Evolutionary conservation across 2,797 vertebrate genomes (phyloP).

Genomic region (Eupleurogrammus muticus): DNA sequence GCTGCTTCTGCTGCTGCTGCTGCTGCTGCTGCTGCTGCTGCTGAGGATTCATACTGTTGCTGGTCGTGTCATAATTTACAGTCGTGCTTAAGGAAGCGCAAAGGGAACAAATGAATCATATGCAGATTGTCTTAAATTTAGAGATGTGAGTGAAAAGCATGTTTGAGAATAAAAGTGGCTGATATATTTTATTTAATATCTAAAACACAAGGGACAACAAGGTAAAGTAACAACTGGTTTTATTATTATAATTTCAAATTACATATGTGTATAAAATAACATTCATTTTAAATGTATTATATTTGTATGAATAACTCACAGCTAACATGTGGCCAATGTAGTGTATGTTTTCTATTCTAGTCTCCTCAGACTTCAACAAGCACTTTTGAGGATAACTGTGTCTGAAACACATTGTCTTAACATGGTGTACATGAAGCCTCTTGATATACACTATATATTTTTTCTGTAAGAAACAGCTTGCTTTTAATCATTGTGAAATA

Average conservation of each 20-base stretch:
- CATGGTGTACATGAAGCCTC: conserved; percentile 68
- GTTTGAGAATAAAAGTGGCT: conserved; percentile 44
- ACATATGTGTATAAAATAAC: conserved; percentile 62
- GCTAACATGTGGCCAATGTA: conserved; percentile 77
- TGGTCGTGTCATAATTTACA: conserved; percentile 50
- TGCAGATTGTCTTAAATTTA: conserved; percentile 48
- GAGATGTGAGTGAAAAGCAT: conserved; percentile 39
- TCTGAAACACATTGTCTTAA: conserved; percentile 76
- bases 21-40: conserved; percentile 45
- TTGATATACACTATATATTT: conserved; percentile 69
- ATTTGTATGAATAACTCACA: conserved; percentile 77
- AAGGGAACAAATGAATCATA: conserved; percentile 53
- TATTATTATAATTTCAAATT: conserved; percentile 62
- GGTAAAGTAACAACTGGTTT: conserved; percentile 57
- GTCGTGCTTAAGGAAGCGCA: conserved; percentile 39
- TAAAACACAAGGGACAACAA: conserved; percentile 53
- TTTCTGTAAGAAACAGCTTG: conserved; percentile 68
- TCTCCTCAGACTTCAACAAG: conserved; percentile 77
- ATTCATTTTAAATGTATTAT: conserved; percentile 71
- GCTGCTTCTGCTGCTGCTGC: conserved; percentile 54
- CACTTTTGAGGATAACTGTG: conserved; percentile 76
- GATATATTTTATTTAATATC: conserved; percentile 60
- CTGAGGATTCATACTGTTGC: conserved; percentile 35
- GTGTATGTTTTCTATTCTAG: conserved; percentile 76
- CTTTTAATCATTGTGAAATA: conserved; percentile 64